A percentile compares a stretch with the other conserved stretches of the same genome.
These are phyloP conservation scores for Pachyramphus minor DNA, from an alignment of 2,113 vertebrate species.

Conservation along the genomic window DNA sequence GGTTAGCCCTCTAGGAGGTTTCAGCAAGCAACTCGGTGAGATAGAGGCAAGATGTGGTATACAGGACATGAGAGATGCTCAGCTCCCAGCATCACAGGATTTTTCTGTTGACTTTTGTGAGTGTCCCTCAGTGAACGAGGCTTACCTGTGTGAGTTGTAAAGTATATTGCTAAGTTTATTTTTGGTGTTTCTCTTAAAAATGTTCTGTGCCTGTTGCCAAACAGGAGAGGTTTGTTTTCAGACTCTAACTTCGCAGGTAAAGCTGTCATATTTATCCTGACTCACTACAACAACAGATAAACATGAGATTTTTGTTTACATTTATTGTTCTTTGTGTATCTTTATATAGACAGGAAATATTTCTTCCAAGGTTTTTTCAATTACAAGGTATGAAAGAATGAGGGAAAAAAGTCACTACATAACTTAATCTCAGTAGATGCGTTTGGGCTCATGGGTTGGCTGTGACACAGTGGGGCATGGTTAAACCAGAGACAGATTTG, in stretches of 20 bases:
- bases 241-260: conserved; percentile 64
- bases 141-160: conserved; percentile 40
- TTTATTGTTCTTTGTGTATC: conserved; percentile 2
- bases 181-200: conserved; percentile 40
- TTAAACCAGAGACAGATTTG: neutral
- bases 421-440: neutral
- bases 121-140: neutral
- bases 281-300: conserved; percentile 45
- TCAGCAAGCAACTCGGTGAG: neutral
- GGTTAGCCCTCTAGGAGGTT: neutral
- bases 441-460: neutral
- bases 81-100: neutral
- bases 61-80: neutral
- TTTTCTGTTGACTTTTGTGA: neutral
- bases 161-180: conserved; percentile 31
- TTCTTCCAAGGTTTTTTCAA: conserved; percentile 2
- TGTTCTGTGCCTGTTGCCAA: conserved; percentile 53
- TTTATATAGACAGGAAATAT: conserved; percentile 20
- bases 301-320: conserved; percentile 53
- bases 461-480: neutral
- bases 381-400: neutral
- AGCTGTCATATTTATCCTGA: conserved; percentile 60
- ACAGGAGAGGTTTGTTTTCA: conserved; percentile 62
- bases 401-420: neutral
- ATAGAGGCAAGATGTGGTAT: neutral